Evolutionary conservation across 2,888 invertebrate genomes (phyloP).

Genomic region (Meteorus colon): DNA sequence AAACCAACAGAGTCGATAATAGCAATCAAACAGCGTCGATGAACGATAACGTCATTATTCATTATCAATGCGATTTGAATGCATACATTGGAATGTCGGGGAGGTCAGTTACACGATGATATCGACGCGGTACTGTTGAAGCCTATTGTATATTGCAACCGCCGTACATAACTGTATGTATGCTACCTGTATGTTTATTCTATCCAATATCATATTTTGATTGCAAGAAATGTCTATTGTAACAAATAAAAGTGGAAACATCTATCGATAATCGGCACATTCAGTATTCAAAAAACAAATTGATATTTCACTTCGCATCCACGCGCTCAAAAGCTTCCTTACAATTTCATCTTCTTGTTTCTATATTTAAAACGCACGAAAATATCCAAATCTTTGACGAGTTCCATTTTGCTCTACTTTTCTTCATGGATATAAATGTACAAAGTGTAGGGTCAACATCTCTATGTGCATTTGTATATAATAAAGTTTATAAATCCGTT

Average conservation of each 20-base stretch:
- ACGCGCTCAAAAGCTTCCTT: neutral
- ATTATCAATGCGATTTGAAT: slow-evolving; percentile 22
- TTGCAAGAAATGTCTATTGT: too few relatives aligned
- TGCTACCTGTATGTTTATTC: too few relatives aligned
- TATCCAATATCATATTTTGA: too few relatives aligned
- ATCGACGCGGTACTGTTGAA: neutral
- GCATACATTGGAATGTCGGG: slow-evolving; percentile 12
- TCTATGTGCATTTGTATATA: neutral
- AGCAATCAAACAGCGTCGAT: slow-evolving; percentile 11
- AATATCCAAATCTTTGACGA: neutral
- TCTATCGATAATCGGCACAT: too few relatives aligned
- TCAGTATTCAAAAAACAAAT: too few relatives aligned
- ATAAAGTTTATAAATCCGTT: neutral
- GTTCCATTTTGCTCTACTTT: neutral
- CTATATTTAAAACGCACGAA: neutral
- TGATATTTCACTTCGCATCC: too few relatives aligned
- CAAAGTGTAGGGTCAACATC: neutral
- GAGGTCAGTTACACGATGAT: slow-evolving; percentile 33
- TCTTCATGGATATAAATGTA: neutral
- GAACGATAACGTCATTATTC: slow-evolving; percentile 22
- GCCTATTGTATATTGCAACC: neutral
- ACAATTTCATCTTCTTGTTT: neutral
- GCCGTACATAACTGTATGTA: too few relatives aligned
- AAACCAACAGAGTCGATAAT: neutral
- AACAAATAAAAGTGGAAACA: too few relatives aligned